Base-by-base conservation (phyloP, 2,113 vertebrate genomes). In the Peromyscus leucopus region DNA sequence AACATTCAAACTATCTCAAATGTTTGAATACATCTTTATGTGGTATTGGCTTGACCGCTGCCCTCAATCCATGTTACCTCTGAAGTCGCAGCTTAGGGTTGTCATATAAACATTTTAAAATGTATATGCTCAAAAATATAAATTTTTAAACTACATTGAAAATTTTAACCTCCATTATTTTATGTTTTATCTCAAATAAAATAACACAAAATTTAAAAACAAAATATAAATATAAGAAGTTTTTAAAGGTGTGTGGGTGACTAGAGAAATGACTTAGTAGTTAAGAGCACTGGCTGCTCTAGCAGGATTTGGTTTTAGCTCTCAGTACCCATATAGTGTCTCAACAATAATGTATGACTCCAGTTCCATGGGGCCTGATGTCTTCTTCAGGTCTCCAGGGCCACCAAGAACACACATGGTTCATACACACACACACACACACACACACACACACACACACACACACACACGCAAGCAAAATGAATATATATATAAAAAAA, bases 21-120 rank as follows among this genome's bases (percentile, higher is more conserved):
- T 3, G 22, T 21, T 24, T 22, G 0, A 31, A 28, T 12, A 80
- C 8, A 17, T 61, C n/a, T 0, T 59, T n/a, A 36, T 19, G 5
- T n/a, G 15, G 2, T 91, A 11, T 72, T 2, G 8, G 24, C 7
- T 42, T 48, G 22, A 28, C 1, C 7, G 7, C 2, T 42, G 5
- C 10, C 7, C 7, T 5, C 28, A 17, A 36, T 7, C 39, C 21
- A 46, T 31, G 19, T 31, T 11, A 48, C 21, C 9, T 31, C 16
- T 71, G 4, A 22, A 74, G 67, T 80, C 10, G n/a, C 19, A 7
- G 8, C 16, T 61, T 48, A 69, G 11, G 51, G 22, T 71, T 48
- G 57, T 3, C 79, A 11, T 10, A 33, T 19, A 28, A 42, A 48
- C 16, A 17, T 59, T 69, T 36, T 26, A 31, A 46, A 63, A 7